Conservation (phyloP, 2,888 invertebrate genomes). For the Agrochola lychnidis region DNA sequence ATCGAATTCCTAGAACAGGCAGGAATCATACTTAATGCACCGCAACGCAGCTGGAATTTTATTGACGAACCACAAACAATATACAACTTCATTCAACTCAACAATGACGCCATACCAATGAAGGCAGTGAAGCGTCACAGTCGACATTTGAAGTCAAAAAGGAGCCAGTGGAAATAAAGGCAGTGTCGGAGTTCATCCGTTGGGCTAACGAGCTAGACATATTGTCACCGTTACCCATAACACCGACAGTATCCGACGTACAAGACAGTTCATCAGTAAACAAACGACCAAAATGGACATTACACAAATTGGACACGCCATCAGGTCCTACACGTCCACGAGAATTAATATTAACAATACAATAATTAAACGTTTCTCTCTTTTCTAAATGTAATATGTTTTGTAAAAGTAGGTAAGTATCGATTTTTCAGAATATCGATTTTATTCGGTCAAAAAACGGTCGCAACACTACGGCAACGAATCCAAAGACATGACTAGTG, state of each 20-base stretch:
- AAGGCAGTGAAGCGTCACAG: not conserved
- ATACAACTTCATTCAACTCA: conserved; percentile 8
- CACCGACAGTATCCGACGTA: not conserved
- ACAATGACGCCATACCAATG: not conserved
- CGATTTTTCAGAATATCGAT: too few species aligned
- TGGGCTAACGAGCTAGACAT: conserved; percentile 16
- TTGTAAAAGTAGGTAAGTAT: too few species aligned
- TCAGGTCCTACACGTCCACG: not conserved
- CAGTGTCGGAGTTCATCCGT: conserved; percentile 7
- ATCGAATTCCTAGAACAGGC: too few species aligned
- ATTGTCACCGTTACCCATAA: conserved; percentile 4
- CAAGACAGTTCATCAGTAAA: conserved; percentile 3
- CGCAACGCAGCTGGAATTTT: conserved; percentile 40
- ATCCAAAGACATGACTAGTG: too few species aligned
- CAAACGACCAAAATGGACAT: not conserved
- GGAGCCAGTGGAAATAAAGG: conserved; percentile 3
- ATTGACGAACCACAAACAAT: conserved; percentile 27
- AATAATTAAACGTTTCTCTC: too few species aligned
- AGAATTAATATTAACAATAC: too few species aligned
- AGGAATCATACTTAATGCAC: too few species aligned
- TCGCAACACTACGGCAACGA: too few species aligned
- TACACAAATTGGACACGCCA: not conserved
- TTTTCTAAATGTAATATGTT: too few species aligned
- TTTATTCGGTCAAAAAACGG: too few species aligned
- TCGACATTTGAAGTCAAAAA: not conserved